A percentile compares a stretch with the other conserved stretches of the same genome.
Evolutionary conservation across 2,113 vertebrate genomes (phyloP).

Genomic region (Platysternon megacephalum): DNA sequence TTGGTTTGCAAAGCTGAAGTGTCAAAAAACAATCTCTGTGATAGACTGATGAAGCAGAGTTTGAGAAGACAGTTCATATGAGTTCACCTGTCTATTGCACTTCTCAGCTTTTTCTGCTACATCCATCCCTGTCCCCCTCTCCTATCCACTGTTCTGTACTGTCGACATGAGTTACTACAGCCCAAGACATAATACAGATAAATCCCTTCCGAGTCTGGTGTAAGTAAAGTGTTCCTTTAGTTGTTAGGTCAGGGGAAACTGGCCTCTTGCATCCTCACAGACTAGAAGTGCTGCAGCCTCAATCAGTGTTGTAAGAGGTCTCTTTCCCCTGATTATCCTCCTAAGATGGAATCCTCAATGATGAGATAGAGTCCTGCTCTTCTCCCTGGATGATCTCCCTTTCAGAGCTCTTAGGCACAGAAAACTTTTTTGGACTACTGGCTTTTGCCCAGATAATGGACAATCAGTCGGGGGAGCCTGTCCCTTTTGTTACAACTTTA

Average conservation of each 20-base stretch:
- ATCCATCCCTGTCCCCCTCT: neutral
- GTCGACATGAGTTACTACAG: neutral
- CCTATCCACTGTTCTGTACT: neutral
- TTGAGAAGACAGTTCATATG: neutral
- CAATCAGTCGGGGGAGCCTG: neutral
- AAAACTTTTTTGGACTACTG: constrained; percentile 10
- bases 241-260: neutral
- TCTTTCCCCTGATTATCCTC: neutral
- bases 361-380: neutral
- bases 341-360: neutral
- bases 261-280: neutral
- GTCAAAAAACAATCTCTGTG: neutral
- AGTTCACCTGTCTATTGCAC: neutral
- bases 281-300: neutral
- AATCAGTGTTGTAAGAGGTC: neutral
- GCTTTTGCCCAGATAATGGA: neutral
- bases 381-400: neutral
- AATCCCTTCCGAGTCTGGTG: neutral
- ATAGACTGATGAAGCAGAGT: neutral
- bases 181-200: neutral
- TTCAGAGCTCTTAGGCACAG: accelerated
- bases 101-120: neutral
- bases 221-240: neutral
- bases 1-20: neutral
- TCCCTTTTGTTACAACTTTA: constrained; percentile 2